Percentiles rank a stretch among this genome's conserved stretches.
These are phyloP conservation scores for Poeciliopsis paucimaculata DNA, from an alignment of 2,797 vertebrate genomes.

Conservation along the genomic window DNA sequence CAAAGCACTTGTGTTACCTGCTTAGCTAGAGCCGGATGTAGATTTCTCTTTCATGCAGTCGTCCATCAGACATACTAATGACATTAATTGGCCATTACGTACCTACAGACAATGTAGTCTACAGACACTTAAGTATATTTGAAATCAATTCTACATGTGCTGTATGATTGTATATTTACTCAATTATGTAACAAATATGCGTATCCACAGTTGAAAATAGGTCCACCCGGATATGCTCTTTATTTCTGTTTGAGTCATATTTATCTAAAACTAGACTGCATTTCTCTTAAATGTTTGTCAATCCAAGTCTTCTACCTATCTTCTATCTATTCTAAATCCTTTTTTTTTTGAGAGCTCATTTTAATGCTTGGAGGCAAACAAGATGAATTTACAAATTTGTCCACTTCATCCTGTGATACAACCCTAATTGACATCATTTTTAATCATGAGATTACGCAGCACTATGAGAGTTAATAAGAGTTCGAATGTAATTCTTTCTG, in stretches of 20 bases:
- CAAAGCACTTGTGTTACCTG: conserved; percentile 1
- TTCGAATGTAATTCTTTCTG: conserved; percentile 33
- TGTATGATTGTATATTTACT: background rate
- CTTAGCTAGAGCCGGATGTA: background rate
- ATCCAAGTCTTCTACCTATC: background rate
- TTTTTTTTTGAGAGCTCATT: background rate
- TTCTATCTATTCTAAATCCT: background rate
- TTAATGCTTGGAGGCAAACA: conserved; percentile 1
- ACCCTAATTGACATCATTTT: background rate
- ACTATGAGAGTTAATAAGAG: background rate
- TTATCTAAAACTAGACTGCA: conserved; percentile 17
- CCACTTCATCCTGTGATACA: background rate
- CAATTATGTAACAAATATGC: background rate
- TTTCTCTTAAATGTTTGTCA: background rate
- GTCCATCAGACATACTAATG: conserved; percentile 6
- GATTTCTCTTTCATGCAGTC: conserved; percentile 1
- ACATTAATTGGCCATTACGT: conserved; percentile 15
- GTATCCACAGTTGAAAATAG: conserved; percentile 20
- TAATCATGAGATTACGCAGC: background rate
- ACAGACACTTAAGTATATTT: conserved; percentile 16
- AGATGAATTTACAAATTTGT: background rate
- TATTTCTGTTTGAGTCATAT: conserved; percentile 17
- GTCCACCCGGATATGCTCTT: background rate
- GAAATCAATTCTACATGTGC: conserved; percentile 7
- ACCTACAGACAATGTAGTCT: background rate